Conservation (phyloP, 2,113 vertebrate genomes). For the Oostethus manadensis region DNA sequence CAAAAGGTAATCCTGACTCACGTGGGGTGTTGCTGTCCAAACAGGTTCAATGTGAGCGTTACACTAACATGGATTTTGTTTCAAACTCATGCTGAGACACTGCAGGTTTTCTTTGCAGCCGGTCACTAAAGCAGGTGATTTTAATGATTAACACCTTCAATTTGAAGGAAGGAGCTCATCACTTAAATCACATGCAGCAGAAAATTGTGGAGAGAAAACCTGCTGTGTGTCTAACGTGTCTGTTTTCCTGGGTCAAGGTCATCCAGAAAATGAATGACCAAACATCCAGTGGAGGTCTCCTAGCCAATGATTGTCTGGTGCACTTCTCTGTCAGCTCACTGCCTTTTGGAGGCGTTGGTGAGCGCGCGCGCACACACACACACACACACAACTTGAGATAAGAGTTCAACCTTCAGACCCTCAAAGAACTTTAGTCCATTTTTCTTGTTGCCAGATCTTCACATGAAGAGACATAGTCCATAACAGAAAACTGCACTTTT, state of each 20-base stretch:
- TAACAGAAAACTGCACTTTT: too few relatives aligned
- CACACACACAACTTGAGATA: neutral
- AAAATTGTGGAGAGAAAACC: too few relatives aligned
- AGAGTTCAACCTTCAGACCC: neutral
- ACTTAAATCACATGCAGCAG: too few relatives aligned
- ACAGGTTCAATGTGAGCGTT: neutral
- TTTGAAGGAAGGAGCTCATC: too few relatives aligned
- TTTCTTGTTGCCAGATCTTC: neutral
- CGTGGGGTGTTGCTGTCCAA: neutral
- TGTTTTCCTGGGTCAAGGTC: conserved; percentile 59
- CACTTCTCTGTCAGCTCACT: conserved; percentile 74
- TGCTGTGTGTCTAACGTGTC: neutral
- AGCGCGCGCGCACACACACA: conserved; percentile 30
- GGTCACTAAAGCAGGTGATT: neutral
- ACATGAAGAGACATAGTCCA: too few relatives aligned
- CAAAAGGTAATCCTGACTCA: conserved; percentile 71
- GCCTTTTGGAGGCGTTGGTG: conserved; percentile 89
- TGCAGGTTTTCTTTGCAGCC: too few relatives aligned
- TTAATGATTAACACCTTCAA: too few relatives aligned
- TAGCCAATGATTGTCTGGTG: conserved; percentile 82
- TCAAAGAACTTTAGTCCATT: neutral
- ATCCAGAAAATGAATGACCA: conserved; percentile 73
- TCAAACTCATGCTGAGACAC: too few relatives aligned
- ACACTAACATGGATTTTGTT: neutral
- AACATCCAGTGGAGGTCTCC: conserved; percentile 83